These are phyloP conservation scores for Sciurus carolinensis DNA, from an alignment of 2,797 vertebrate genomes.

Conservation along the genomic window DNA sequence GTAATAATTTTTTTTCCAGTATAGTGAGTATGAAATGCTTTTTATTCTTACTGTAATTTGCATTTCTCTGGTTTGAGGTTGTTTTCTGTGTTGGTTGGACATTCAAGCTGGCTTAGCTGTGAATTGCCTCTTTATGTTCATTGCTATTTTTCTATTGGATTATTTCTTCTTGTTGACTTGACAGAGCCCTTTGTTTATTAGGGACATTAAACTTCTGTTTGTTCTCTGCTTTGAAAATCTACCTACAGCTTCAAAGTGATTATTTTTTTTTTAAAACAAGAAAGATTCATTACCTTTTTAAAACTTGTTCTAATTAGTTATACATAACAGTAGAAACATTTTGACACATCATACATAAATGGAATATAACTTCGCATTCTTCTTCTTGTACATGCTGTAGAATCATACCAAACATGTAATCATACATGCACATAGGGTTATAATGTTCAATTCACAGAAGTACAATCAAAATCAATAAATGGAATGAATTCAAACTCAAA, in stretches of 20 bases:
- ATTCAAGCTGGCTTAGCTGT: not conserved
- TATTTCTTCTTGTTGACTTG: not conserved
- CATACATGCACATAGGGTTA: no score
- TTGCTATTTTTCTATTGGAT: not conserved
- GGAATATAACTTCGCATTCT: no score
- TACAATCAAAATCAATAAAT: no score
- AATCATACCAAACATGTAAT: no score
- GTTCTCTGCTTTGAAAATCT: not conserved
- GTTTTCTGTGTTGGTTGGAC: not conserved
- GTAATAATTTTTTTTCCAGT: not conserved
- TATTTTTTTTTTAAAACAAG: not conserved
- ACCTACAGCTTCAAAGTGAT: not conserved
- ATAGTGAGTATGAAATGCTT: not conserved
- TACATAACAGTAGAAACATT: no score
- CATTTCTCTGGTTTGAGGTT: not conserved
- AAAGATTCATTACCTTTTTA: no score
- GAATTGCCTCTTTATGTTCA: not conserved
- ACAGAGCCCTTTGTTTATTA: not conserved
- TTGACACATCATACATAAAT: no score
- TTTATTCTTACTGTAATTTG: not conserved
- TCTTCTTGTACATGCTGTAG: no score
- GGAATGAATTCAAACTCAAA: no score
- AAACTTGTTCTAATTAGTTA: no score
- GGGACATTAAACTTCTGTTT: not conserved
- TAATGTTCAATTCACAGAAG: no score